phyloP scores from a whole-genome alignment of 2,113 vertebrate species.

The Prionailurus viverrinus region DNA sequence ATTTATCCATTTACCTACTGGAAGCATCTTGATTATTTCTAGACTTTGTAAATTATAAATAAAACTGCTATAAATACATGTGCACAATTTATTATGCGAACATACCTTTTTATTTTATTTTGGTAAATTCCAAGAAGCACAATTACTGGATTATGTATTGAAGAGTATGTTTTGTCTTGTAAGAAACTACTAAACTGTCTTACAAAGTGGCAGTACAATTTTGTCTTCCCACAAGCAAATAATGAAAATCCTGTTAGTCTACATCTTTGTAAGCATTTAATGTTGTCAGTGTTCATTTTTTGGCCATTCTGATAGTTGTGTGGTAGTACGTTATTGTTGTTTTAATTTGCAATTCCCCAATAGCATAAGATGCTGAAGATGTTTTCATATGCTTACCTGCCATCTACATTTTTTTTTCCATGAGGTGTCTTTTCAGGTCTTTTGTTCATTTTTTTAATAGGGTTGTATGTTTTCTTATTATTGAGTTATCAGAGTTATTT shows the following conservation, averaged over 20 bases:
- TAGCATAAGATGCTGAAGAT: not conserved
- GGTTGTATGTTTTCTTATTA: not conserved
- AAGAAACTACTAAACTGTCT: not conserved
- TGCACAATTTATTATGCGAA: not conserved
- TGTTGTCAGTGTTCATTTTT: not conserved
- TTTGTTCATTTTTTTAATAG: not conserved
- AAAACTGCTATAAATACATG: not conserved
- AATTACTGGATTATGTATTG: not conserved
- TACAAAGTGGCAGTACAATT: not conserved
- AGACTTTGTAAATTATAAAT: not conserved
- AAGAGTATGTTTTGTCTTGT: not conserved
- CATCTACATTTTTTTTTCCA: not conserved
- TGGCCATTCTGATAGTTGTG: no score
- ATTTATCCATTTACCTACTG: not conserved
- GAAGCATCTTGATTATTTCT: not conserved
- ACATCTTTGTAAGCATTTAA: not conserved
- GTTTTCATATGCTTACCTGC: not conserved
- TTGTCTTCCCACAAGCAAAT: not conserved
- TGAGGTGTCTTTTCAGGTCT: not conserved
- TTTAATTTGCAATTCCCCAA: not conserved
- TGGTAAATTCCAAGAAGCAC: not conserved
- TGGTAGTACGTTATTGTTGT: not conserved
- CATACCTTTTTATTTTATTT: not conserved
- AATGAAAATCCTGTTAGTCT: not conserved
- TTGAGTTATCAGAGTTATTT: not conserved